Percentiles rank a stretch among this genome's conserved stretches.
Conservation (phyloP, 2,888 invertebrate genomes). For the Tetanocera ferruginea region DNA sequence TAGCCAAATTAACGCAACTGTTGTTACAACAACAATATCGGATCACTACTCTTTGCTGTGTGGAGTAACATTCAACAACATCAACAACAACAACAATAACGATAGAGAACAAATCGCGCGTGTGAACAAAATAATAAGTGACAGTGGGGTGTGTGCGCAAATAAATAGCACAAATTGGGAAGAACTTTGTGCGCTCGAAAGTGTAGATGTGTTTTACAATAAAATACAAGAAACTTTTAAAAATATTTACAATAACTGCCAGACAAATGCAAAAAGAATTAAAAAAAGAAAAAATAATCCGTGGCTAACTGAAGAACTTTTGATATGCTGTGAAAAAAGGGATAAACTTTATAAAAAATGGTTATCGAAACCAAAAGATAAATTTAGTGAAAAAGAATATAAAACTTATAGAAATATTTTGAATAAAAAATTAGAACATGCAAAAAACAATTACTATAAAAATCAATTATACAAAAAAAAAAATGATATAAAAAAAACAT, state of each 20-base stretch:
- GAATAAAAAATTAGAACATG: neutral
- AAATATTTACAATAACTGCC: conserved; percentile 4
- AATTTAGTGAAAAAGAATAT: neutral
- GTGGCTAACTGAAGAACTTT: neutral
- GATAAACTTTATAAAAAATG: too few species aligned
- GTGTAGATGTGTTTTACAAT: neutral
- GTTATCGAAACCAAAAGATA: neutral
- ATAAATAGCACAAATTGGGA: neutral
- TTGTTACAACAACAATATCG: neutral
- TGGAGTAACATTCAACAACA: neutral
- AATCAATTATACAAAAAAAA: neutral
- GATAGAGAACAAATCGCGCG: neutral
- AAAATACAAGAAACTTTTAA: conserved; percentile 14
- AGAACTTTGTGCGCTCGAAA: neutral
- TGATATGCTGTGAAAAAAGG: too few species aligned
- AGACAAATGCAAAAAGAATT: neutral
- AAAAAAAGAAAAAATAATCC: neutral
- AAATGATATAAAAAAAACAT: neutral
- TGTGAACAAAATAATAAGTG: too few species aligned
- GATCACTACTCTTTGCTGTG: neutral
- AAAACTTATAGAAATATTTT: neutral
- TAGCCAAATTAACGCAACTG: neutral
- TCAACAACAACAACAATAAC: neutral
- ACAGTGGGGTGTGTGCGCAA: too few species aligned
- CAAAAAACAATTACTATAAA: neutral